Conservation (phyloP, 2,797 vertebrate genomes). For the Parambassis ranga region DNA sequence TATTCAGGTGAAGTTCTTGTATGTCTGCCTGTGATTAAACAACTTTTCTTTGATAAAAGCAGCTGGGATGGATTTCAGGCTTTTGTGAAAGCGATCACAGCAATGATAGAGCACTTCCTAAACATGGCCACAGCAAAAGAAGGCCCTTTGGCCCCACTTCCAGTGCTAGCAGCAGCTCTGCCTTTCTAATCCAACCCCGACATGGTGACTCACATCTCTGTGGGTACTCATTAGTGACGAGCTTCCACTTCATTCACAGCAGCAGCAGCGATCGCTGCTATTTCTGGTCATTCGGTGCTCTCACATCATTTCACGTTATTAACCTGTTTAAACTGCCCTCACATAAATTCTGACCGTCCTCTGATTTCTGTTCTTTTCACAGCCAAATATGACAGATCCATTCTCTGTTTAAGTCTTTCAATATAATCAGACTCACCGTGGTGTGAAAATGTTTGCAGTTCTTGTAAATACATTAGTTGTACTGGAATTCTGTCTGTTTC, state of each 20-base stretch:
- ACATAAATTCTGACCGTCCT: too few species aligned
- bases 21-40: neutral
- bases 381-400: neutral
- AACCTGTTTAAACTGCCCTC: too few species aligned
- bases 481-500: neutral
- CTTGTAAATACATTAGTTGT: neutral
- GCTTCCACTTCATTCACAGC: slow-evolving; percentile 3
- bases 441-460: neutral
- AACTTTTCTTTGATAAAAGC: neutral
- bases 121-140: slow-evolving; percentile 26
- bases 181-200: slow-evolving; percentile 3
- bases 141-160: slow-evolving; percentile 21
- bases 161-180: slow-evolving; percentile 13
- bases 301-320: too few species aligned
- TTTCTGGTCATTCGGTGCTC: too few species aligned
- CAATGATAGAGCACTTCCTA: slow-evolving; percentile 8
- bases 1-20: too few species aligned
- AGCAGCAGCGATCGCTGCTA: too few species aligned
- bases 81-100: slow-evolving; percentile 7
- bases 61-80: slow-evolving; percentile 44
- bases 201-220: slow-evolving; percentile 20
- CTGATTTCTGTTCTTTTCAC: too few species aligned
- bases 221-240: slow-evolving; percentile 19
- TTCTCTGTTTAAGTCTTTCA: too few species aligned
- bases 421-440: neutral